Conservation (phyloP, 2,113 vertebrate species). For the Lucifuga dentata region DNA sequence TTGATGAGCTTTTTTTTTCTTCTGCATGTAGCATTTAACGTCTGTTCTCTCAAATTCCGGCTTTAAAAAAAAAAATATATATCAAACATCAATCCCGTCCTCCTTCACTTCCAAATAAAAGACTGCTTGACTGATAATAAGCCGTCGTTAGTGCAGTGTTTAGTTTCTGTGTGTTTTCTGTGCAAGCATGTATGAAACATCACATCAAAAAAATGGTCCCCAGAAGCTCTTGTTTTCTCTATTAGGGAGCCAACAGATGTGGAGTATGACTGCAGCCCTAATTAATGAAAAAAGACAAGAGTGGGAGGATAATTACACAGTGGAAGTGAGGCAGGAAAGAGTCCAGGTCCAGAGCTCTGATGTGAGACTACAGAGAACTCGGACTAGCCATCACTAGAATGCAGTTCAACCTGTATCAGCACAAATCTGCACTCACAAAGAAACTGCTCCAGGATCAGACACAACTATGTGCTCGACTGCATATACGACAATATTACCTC, state of each 20-base stretch:
- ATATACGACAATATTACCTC: conserved; percentile 7
- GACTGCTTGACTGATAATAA: conserved; percentile 53
- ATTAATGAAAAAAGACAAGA: conserved; percentile 77
- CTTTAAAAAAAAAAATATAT: too few species aligned
- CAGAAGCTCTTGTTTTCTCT: conserved; percentile 62
- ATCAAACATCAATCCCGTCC: conserved; percentile 40
- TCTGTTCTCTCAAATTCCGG: conserved; percentile 59
- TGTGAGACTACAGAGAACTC: conserved; percentile 58
- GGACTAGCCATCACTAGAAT: conserved; percentile 47
- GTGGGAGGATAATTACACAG: conserved; percentile 76
- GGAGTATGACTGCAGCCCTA: conserved; percentile 73
- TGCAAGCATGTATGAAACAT: conserved; percentile 56
- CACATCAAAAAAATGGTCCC: conserved; percentile 53
- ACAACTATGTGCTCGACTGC: conserved; percentile 13
- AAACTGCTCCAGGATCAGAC: conserved; percentile 35
- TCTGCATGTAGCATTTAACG: conserved; percentile 58
- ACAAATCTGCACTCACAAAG: conserved; percentile 46
- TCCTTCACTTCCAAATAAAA: conserved; percentile 53
- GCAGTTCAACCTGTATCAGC: conserved; percentile 58
- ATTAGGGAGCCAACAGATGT: conserved; percentile 75
- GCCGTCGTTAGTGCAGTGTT: conserved; percentile 64
- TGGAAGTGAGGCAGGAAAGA: conserved; percentile 75
- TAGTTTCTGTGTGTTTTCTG: conserved; percentile 51
- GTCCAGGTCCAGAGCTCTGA: conserved; percentile 61
- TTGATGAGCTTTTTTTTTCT: conserved; percentile 61